Percentiles rank a stretch among this genome's conserved stretches.
Conservation (phyloP, 2,113 vertebrate species). For the Pituophis catenifer region DNA sequence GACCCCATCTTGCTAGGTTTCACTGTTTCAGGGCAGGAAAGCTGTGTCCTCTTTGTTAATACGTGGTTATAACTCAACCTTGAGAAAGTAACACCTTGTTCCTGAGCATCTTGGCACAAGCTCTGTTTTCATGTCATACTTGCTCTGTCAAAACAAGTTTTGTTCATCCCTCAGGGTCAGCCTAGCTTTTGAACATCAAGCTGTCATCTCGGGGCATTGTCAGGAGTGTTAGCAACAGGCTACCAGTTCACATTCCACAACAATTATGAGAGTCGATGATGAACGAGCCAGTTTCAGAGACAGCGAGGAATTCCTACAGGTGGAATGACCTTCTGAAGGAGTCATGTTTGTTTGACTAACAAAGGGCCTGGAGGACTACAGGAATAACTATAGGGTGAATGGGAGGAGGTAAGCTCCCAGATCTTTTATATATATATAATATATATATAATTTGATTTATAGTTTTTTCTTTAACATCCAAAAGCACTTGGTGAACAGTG, state of each 20-base stretch:
- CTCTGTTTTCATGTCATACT: constrained; percentile 40
- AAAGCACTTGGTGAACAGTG: too few relatives aligned
- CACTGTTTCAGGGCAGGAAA: neutral
- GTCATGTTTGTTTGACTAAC: constrained; percentile 41
- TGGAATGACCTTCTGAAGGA: constrained; percentile 56
- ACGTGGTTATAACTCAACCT: neutral
- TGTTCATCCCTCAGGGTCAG: constrained; percentile 57
- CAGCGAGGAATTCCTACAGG: constrained; percentile 61
- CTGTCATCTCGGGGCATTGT: constrained; percentile 59
- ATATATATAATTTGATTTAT: too few relatives aligned
- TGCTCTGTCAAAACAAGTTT: constrained; percentile 62
- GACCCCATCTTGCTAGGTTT: neutral
- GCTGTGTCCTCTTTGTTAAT: neutral
- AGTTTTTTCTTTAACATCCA: too few relatives aligned
- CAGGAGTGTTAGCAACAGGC: constrained; percentile 49
- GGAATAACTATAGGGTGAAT: neutral
- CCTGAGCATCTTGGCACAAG: constrained; percentile 37
- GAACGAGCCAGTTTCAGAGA: constrained; percentile 51
- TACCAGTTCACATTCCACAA: constrained; percentile 52
- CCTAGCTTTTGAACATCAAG: constrained; percentile 59
- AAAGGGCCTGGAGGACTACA: constrained; percentile 15
- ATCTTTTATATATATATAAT: neutral
- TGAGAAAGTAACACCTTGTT: constrained; percentile 46
- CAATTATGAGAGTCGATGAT: constrained; percentile 55
- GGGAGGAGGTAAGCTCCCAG: neutral